Evolutionary conservation across 2,113 vertebrate species (phyloP).

Genomic region (Gadus chalcogrammus): DNA sequence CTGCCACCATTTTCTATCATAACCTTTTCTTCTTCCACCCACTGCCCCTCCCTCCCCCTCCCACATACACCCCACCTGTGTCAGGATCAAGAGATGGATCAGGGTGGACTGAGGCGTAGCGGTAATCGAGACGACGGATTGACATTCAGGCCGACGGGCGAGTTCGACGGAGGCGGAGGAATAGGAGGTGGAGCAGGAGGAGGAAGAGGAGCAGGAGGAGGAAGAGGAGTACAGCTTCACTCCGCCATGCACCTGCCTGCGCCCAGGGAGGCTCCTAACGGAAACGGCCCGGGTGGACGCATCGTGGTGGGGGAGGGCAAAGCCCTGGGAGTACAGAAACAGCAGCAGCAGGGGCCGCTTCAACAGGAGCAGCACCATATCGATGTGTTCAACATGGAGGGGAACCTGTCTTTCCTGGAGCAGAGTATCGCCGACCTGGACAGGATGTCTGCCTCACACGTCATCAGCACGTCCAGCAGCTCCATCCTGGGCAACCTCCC

Average conservation of each 20-base stretch:
- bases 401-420: constrained; percentile 81
- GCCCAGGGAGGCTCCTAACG: constrained; percentile 74
- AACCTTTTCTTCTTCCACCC: constrained; percentile 6
- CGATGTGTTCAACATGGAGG: constrained; percentile 68
- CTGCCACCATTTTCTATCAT: neutral
- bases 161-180: constrained; percentile 5
- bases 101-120: constrained; percentile 62
- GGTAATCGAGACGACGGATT: constrained; percentile 62
- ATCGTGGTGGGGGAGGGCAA: constrained; percentile 65
- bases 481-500: constrained; percentile 55
- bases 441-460: constrained; percentile 71
- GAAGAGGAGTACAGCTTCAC: constrained; percentile 68
- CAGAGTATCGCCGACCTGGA: constrained; percentile 81
- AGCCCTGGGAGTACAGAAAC: constrained; percentile 73
- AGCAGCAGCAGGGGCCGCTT: constrained; percentile 41
- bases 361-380: constrained; percentile 40
- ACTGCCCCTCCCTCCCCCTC: neutral
- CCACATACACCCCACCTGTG: constrained; percentile 12
- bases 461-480: constrained; percentile 53
- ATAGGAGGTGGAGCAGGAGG: constrained; percentile 63
- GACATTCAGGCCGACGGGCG: constrained; percentile 53
- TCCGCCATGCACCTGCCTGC: constrained; percentile 72
- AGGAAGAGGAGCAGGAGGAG: constrained; percentile 41
- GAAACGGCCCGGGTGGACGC: constrained; percentile 75
- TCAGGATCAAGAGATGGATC: constrained; percentile 72